phyloP scores from a whole-genome alignment of 2,888 invertebrate genomes.

The Microplitis manilae region DNA sequence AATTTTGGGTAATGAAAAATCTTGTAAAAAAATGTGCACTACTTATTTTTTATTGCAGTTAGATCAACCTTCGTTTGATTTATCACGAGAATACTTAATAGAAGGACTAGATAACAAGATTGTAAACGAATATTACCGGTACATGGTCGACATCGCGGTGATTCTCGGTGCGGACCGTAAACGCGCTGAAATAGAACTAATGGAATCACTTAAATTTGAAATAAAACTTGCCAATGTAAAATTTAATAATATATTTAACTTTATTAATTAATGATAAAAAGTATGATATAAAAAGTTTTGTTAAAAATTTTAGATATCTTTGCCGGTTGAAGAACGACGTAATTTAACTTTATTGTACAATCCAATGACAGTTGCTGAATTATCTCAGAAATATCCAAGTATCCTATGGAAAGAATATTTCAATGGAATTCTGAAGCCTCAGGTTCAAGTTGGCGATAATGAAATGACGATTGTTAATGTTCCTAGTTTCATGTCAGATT shows the following conservation, averaged over 20 bases:
- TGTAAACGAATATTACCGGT: slow-evolving; percentile 85
- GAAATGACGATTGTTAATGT: slow-evolving; percentile 88
- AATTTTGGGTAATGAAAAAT: not conserved
- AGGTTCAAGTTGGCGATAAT: slow-evolving; percentile 75
- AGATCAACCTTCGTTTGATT: slow-evolving; percentile 88
- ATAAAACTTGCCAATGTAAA: slow-evolving; percentile 90
- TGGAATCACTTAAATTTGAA: slow-evolving; percentile 87
- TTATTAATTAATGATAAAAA: no score
- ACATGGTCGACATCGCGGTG: slow-evolving; percentile 88
- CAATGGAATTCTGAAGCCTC: slow-evolving; percentile 81
- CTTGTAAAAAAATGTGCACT: not conserved
- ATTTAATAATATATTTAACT: not conserved
- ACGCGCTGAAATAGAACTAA: slow-evolving; percentile 80
- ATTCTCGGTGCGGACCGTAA: slow-evolving; percentile 85
- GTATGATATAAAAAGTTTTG: not conserved
- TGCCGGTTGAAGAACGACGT: slow-evolving; percentile 86
- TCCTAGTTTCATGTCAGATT: slow-evolving; percentile 82
- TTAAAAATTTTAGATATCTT: slow-evolving; percentile 48
- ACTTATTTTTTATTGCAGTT: slow-evolving; percentile 74
- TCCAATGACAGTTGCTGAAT: slow-evolving; percentile 83
- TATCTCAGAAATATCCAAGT: slow-evolving; percentile 82
- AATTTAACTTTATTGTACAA: slow-evolving; percentile 91
- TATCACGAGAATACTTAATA: slow-evolving; percentile 88
- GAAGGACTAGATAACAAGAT: slow-evolving; percentile 86
- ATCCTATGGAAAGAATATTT: slow-evolving; percentile 87